Evolutionary conservation across 2,113 vertebrate species (phyloP).

Genomic region (Erythrocercus mccallii): DNA sequence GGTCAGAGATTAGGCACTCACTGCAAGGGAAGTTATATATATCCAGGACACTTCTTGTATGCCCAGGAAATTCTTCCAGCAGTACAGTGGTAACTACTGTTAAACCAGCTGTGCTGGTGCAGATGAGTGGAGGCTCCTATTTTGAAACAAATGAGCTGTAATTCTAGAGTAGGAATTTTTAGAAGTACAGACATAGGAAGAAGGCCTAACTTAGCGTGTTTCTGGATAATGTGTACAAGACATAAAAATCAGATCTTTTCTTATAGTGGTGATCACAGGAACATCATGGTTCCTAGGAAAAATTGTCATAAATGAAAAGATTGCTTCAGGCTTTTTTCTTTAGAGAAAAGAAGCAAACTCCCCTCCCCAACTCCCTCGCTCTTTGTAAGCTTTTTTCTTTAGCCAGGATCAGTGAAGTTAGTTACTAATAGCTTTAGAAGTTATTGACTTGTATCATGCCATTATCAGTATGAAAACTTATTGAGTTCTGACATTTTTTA

Average conservation of each 20-base stretch:
- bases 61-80: not conserved
- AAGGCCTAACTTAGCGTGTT: not conserved
- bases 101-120: not conserved
- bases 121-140: not conserved
- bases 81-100: accelerated
- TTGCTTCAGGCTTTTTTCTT: not conserved
- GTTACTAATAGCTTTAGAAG: not conserved
- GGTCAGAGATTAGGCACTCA: not conserved
- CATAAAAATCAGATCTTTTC: not conserved
- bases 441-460: not conserved
- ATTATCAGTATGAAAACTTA: not conserved
- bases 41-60: not conserved
- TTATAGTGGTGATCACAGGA: not conserved
- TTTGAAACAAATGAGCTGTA: not conserved
- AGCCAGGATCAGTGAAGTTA: not conserved
- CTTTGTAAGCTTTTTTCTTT: not conserved
- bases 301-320: not conserved
- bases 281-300: not conserved
- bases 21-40: not conserved
- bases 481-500: not conserved
- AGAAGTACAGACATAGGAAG: not conserved
- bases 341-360: not conserved
- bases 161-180: not conserved
- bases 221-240: not conserved
- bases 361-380: accelerated